phyloP scores from a whole-genome alignment of 2,797 vertebrate species.

The Cichlasoma orientale region DNA sequence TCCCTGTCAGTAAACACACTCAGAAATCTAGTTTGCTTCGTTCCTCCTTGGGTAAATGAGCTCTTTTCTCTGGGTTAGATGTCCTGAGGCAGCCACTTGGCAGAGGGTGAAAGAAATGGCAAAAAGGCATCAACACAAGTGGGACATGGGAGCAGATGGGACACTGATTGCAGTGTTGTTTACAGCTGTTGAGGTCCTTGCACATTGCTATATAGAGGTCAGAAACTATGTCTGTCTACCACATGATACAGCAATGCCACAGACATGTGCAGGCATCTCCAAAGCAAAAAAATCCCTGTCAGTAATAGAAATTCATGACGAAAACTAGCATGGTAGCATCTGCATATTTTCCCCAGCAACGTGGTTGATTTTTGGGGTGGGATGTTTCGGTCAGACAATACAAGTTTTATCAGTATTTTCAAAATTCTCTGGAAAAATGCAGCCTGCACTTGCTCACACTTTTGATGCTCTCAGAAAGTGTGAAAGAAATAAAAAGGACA shows the following conservation, averaged over 20 bases:
- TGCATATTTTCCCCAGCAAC: not conserved
- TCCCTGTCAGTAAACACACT: slow-evolving; percentile 58
- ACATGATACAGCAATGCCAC: slow-evolving; percentile 61
- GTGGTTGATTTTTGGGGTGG: not conserved
- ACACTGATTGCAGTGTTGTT: slow-evolving; percentile 86
- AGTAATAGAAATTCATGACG: slow-evolving; percentile 28
- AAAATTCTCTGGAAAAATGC: not conserved
- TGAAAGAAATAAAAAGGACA: slow-evolving; percentile 63
- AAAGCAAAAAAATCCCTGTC: slow-evolving; percentile 20
- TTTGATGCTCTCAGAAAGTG: slow-evolving; percentile 28
- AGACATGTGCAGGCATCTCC: slow-evolving; percentile 51
- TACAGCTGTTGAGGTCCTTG: slow-evolving; percentile 84
- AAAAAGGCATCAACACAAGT: slow-evolving; percentile 84
- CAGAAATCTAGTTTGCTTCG: slow-evolving; percentile 79
- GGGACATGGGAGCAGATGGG: slow-evolving; percentile 86
- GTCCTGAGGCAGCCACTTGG: slow-evolving; percentile 85
- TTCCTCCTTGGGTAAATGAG: slow-evolving; percentile 83
- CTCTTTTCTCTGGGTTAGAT: slow-evolving; percentile 85
- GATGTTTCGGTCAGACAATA: slow-evolving; percentile 1
- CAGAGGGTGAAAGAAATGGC: slow-evolving; percentile 85
- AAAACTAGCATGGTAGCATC: not conserved
- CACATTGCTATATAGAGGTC: slow-evolving; percentile 76
- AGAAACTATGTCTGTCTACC: slow-evolving; percentile 75
- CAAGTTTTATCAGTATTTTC: slow-evolving; percentile 19
- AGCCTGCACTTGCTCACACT: slow-evolving; percentile 19